A percentile compares a stretch with the other conserved stretches of the same genome.
Conservation (phyloP, 2,797 vertebrate species). For the Parauchenoglanis ngamensis region DNA sequence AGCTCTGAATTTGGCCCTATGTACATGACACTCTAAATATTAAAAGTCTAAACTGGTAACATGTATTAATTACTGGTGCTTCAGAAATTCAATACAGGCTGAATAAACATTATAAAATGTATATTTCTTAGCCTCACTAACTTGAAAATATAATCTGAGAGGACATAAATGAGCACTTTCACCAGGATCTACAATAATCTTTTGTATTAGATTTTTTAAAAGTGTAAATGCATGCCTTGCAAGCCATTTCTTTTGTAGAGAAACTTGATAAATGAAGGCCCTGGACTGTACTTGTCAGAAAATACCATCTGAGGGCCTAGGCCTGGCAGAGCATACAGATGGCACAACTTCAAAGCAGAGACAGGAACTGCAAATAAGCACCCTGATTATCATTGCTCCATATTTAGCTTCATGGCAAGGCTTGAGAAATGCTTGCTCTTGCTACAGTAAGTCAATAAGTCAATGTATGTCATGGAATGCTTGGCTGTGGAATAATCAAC, state of each 20-base stretch:
- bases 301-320: conserved; percentile 34
- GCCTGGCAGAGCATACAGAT: conserved; percentile 39
- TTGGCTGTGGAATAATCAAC: conserved; percentile 34
- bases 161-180: neutral
- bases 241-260: conserved; percentile 1
- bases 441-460: conserved; percentile 39
- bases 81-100: neutral
- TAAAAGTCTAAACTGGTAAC: neutral
- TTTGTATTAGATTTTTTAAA: neutral
- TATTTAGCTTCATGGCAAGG: conserved; percentile 26
- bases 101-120: neutral
- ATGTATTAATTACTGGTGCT: neutral
- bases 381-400: conserved; percentile 40
- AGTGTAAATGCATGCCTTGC: neutral
- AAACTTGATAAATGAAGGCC: conserved; percentile 27
- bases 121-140: neutral
- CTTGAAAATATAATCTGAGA: neutral
- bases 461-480: conserved; percentile 17
- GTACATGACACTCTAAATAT: neutral
- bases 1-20: neutral
- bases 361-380: conserved; percentile 24
- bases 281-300: conserved; percentile 34
- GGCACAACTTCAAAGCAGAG: conserved; percentile 38
- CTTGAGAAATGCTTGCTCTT: conserved; percentile 23
- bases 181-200: neutral